A percentile compares a stretch with the other conserved stretches of the same genome.
Conservation (phyloP, 2,888 invertebrate genomes). For the Zaprionus obscuricornis region DNA sequence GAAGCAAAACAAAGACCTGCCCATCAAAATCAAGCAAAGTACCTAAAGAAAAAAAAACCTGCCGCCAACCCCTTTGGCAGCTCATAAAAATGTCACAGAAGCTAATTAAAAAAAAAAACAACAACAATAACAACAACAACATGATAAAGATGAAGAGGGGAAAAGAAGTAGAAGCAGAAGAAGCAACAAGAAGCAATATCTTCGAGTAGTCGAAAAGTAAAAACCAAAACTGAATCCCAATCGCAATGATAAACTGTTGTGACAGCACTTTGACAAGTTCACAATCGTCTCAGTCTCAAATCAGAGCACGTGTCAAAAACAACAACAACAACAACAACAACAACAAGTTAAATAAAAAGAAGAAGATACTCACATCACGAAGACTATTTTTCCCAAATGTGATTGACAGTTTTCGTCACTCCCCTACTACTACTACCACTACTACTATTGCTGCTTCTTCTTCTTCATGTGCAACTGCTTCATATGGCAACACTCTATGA, state of each 20-base stretch:
- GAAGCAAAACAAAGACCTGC: constrained; percentile 20
- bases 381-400: no score
- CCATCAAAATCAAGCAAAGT: constrained; percentile 30
- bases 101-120: constrained; percentile 53
- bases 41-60: constrained; percentile 5
- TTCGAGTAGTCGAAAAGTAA: constrained; percentile 4
- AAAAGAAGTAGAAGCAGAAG: neutral
- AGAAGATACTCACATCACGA: no score
- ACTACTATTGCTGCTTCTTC: no score
- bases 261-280: constrained; percentile 61
- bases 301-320: constrained; percentile 51
- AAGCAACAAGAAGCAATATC: neutral
- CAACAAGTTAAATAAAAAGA: no score
- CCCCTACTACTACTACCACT: no score
- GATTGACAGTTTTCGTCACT: no score
- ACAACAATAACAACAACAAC: constrained; percentile 4
- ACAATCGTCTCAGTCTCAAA: constrained; percentile 30
- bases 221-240: no score
- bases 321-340: constrained; percentile 4
- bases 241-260: constrained; percentile 55
- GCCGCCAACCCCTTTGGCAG: constrained; percentile 62
- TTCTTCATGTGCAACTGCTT: no score
- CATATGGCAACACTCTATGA: no score
- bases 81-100: constrained; percentile 78
- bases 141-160: neutral